Evolutionary conservation across 1,140 invertebrate species (phyloP), one percentile per base, ranked within the genome.

Genomic region (Centruroides vittatus): DNA sequence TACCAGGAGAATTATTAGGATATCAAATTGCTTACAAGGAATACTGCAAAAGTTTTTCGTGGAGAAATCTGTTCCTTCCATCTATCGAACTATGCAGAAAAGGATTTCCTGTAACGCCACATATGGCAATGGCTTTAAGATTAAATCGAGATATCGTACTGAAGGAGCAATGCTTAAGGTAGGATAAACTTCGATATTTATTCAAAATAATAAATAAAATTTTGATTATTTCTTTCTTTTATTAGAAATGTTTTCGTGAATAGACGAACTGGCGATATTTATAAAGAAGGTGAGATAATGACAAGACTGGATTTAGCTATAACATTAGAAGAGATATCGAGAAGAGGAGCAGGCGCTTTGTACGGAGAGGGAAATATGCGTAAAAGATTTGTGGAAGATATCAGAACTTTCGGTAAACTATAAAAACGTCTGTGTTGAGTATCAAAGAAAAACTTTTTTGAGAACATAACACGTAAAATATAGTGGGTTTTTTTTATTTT

Each of bases 1-100:
- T 95, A 5, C 93, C 93, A 5, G 93, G 93, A 3, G 93, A 97
- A 73, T 69, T 96, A 1, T 82, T 82, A 60, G 94, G 93, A 3
- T 91, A 91, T 70, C 86, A 87, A 82, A 80, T 82, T 61, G 86
- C 88, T 0, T 85, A 94, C 70, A 74, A 84, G 67, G 78, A 77
- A 59, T 95, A 88, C 74, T 91, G 90, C 23, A 23, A 23, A 23
- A 9, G 58, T 78, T 12, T 68, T 72, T 1, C 23, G 23, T 76
- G 75, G 74, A 67, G 57, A 36, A 67, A 71, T 2, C 64, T 78
- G 7, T 73, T 78, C 51, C 34, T 60, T 11, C 66, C 66, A 3
- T 41, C 66, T 4, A 70, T 70, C 11, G 50, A 65, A 10, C 46
- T 69, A 50, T 65, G 62, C 13, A 34, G 51, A 35, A 57, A 68